A percentile compares a stretch with the other conserved stretches of the same genome.
Evolutionary conservation across 2,888 invertebrate genomes (phyloP).

Genomic region (Gibbula magus): DNA sequence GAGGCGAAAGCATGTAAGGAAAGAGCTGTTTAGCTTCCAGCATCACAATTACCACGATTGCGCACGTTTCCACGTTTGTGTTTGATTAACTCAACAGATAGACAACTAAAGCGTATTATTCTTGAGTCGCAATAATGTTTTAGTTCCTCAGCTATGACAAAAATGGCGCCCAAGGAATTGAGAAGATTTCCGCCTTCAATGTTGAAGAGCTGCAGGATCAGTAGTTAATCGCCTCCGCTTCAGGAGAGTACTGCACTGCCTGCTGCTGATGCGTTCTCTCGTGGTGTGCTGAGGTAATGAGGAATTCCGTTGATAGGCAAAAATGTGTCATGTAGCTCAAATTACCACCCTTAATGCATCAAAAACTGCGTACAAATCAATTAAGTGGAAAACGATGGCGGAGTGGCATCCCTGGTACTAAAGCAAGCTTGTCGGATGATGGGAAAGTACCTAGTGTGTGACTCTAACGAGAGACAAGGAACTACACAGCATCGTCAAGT

Average conservation of each 20-base stretch:
- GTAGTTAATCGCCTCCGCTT: conserved; percentile 15
- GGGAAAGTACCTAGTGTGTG: too few relatives aligned
- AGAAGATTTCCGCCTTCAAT: conserved; percentile 7
- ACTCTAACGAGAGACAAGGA: too few relatives aligned
- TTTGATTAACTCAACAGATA: conserved; percentile 22
- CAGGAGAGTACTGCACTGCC: not conserved
- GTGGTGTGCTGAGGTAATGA: too few relatives aligned
- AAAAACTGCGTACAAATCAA: not conserved
- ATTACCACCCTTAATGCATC: conserved; percentile 4
- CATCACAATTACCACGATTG: not conserved
- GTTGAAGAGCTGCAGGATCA: conserved; percentile 7
- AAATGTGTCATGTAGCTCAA: conserved; percentile 21
- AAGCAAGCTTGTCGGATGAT: not conserved
- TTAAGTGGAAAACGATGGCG: conserved; percentile 10
- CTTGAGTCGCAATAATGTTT: not conserved
- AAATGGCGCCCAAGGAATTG: conserved; percentile 8
- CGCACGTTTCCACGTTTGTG: conserved; percentile 13
- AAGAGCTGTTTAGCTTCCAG: not conserved
- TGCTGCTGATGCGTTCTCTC: too few relatives aligned
- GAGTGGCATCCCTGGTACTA: not conserved
- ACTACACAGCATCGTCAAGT: too few relatives aligned
- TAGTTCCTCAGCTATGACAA: not conserved
- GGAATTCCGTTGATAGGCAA: conserved; percentile 16
- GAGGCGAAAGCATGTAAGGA: not conserved
- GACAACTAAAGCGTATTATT: conserved; percentile 9